Conservation (phyloP, 2,888 invertebrate species). For the Oligia fasciuncula region DNA sequence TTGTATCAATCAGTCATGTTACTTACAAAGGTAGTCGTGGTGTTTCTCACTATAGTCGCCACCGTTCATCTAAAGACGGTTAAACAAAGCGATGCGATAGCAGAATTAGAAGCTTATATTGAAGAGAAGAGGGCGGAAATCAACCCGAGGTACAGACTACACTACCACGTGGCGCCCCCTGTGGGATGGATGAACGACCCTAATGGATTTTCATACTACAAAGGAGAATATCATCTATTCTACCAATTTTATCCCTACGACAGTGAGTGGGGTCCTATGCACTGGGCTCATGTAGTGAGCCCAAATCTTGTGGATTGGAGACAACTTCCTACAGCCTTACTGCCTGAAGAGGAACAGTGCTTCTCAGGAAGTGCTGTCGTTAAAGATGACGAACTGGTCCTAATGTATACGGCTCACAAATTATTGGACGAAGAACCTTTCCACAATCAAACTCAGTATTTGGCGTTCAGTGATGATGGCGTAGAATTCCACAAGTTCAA, state of each 20-base stretch:
- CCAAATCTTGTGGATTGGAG: slow-evolving; percentile 87
- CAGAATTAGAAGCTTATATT: slow-evolving; percentile 80
- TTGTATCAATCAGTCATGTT: slow-evolving; percentile 49
- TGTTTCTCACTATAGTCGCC: slow-evolving; percentile 66
- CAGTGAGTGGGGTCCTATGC: slow-evolving; percentile 86
- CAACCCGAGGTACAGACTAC: slow-evolving; percentile 79
- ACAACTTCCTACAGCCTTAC: slow-evolving; percentile 85
- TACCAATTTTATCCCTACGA: slow-evolving; percentile 89
- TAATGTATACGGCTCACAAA: slow-evolving; percentile 84
- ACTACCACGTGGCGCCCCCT: slow-evolving; percentile 83
- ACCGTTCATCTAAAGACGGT: slow-evolving; percentile 62
- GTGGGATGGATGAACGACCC: slow-evolving; percentile 91
- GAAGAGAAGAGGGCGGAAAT: slow-evolving; percentile 76
- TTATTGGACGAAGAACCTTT: slow-evolving; percentile 73
- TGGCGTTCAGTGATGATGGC: slow-evolving; percentile 82
- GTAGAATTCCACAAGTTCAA: slow-evolving; percentile 81
- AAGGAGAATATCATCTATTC: slow-evolving; percentile 89
- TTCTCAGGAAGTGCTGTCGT: slow-evolving; percentile 87
- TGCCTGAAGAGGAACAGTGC: slow-evolving; percentile 84
- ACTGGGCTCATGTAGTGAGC: slow-evolving; percentile 89
- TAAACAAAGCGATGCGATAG: slow-evolving; percentile 60
- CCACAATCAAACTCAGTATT: slow-evolving; percentile 81
- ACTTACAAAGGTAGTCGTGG: slow-evolving; percentile 34
- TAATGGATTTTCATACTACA: slow-evolving; percentile 88
- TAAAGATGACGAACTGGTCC: slow-evolving; percentile 76